Evolutionary conservation across 1,140 invertebrate genomes (phyloP).

Genomic region (Drosophila ananassae): DNA sequence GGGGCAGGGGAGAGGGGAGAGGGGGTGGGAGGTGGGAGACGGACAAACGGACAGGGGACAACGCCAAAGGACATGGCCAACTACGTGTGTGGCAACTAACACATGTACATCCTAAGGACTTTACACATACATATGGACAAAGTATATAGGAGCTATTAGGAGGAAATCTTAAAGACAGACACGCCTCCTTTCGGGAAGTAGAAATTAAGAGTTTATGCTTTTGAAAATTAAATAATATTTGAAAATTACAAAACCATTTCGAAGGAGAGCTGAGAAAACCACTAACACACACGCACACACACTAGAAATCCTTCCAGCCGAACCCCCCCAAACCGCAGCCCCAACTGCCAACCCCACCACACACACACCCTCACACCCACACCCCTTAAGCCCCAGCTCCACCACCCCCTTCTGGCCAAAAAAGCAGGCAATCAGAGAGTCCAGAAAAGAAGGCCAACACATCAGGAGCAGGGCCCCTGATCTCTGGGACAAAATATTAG

Average conservation of each 20-base stretch:
- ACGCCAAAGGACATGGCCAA: constrained; percentile 47
- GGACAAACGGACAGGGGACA: constrained; percentile 48
- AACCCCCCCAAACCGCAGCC: not conserved
- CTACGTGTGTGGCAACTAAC: constrained; percentile 15
- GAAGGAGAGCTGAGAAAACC: not conserved
- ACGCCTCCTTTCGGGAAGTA: not conserved
- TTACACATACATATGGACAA: not conserved
- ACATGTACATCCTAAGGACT: constrained; percentile 19
- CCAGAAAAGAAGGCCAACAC: constrained; percentile 40
- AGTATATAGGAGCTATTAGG: not conserved
- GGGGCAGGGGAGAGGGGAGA: not conserved
- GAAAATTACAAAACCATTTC: not conserved
- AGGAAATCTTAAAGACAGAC: not conserved
- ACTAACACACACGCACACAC: constrained; percentile 1
- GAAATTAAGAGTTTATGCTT: not conserved
- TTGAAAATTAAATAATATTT: not conserved
- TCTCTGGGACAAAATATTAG: constrained; percentile 82
- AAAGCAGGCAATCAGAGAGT: constrained; percentile 40
- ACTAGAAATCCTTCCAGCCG: not conserved
- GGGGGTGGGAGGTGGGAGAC: constrained; percentile 7
- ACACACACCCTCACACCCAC: not conserved
- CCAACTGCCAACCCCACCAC: not conserved
- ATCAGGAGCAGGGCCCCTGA: constrained; percentile 54
- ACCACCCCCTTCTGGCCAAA: not conserved
- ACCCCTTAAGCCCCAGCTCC: not conserved